Conservation (phyloP, 2,888 invertebrate genomes). For the Macropis europaea region DNA sequence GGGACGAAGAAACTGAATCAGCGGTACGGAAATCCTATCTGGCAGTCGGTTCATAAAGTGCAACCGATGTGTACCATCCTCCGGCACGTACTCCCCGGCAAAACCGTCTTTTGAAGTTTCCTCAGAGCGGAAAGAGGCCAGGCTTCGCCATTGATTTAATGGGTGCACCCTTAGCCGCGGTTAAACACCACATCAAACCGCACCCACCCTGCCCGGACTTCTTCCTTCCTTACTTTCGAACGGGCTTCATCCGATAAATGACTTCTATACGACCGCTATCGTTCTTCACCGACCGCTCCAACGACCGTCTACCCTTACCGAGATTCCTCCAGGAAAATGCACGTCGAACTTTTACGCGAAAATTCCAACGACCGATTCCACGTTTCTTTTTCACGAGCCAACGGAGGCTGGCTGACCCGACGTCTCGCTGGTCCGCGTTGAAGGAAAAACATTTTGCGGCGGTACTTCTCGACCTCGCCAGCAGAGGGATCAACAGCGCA, state of each 20-base stretch:
- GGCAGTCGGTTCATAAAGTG: conserved; percentile 35
- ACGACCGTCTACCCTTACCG: conserved; percentile 14
- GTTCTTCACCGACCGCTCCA: conserved; percentile 18
- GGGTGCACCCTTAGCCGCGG: conserved; percentile 57
- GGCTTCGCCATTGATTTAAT: conserved; percentile 63
- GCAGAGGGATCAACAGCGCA: no score
- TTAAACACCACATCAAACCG: conserved; percentile 63
- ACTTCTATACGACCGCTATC: conserved; percentile 42
- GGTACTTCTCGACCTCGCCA: no score
- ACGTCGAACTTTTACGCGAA: neutral
- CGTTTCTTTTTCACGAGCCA: neutral
- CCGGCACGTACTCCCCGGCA: conserved; percentile 40
- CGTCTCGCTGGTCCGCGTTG: no score
- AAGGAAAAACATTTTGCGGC: no score
- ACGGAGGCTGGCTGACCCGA: no score
- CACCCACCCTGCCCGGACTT: conserved; percentile 32
- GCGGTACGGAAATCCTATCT: conserved; percentile 34
- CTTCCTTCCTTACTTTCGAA: conserved; percentile 30
- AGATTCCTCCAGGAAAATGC: conserved; percentile 13
- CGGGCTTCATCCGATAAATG: conserved; percentile 56
- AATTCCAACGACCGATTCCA: conserved; percentile 3
- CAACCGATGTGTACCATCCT: conserved; percentile 33
- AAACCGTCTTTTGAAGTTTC: conserved; percentile 66
- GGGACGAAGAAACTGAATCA: conserved; percentile 52
- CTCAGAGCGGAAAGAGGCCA: conserved; percentile 41